phyloP scores from a whole-genome alignment of 2,888 invertebrate genomes.

The Idaea straminata region DNA sequence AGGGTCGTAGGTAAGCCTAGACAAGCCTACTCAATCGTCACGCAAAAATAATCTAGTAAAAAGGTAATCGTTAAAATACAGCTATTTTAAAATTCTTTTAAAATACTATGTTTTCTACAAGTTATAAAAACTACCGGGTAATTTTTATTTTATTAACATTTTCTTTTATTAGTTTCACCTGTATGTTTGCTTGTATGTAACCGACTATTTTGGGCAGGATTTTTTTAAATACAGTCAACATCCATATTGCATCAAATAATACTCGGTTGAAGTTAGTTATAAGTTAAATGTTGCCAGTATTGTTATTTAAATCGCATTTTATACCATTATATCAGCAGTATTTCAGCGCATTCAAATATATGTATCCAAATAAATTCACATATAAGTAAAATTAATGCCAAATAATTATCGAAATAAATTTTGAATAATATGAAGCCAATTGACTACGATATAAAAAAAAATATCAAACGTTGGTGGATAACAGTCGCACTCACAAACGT shows the following conservation, averaged over 20 bases:
- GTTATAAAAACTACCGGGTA: no score
- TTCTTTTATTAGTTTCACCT: conserved; percentile 18
- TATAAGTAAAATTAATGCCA: conserved; percentile 4
- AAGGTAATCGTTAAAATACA: no score
- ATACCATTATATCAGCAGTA: conserved; percentile 17
- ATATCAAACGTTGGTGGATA: not conserved
- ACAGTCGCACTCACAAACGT: not conserved
- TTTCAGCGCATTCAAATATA: conserved; percentile 28
- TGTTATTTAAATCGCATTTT: not conserved
- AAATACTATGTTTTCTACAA: no score
- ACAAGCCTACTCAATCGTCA: no score
- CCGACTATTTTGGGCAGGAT: no score
- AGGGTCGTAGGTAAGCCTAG: no score
- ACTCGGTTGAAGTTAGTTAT: not conserved
- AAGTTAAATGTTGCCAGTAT: not conserved
- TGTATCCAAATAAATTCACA: conserved; percentile 12
- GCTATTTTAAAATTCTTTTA: no score
- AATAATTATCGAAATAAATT: conserved; percentile 13
- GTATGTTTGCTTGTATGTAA: no score
- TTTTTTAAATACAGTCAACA: no score
- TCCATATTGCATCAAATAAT: not conserved
- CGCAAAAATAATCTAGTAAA: no score
- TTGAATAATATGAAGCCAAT: conserved; percentile 17
- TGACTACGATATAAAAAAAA: conserved; percentile 9
- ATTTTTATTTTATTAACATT: no score